A percentile compares a stretch with the other conserved stretches of the same genome.
Evolutionary conservation across 1,140 invertebrate species (phyloP).

Genomic region (Aphaenogaster rudis): DNA sequence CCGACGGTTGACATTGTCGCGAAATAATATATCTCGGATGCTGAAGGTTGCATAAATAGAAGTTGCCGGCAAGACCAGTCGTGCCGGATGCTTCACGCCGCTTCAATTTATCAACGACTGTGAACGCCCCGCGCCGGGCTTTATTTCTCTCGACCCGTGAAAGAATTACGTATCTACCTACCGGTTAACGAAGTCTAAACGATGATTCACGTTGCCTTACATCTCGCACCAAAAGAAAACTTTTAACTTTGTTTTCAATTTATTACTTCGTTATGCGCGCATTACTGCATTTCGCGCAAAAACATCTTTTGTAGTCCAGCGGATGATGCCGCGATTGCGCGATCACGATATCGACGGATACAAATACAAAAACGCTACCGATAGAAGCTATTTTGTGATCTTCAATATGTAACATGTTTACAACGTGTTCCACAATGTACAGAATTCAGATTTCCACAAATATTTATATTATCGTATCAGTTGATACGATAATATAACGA

Average conservation of each 20-base stretch:
- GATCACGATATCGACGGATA: background rate
- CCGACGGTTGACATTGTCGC: conserved; percentile 69
- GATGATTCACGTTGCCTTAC: conserved; percentile 64
- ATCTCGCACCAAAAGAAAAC: background rate
- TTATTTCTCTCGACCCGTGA: conserved; percentile 45
- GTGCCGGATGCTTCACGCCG: conserved; percentile 51
- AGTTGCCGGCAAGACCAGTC: conserved; percentile 52
- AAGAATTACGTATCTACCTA: conserved; percentile 44
- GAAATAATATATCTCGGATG: conserved; percentile 77
- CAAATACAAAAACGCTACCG: background rate
- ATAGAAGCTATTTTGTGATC: background rate
- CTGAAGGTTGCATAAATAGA: conserved; percentile 78
- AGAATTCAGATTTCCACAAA: conserved; percentile 22
- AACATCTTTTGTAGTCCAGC: background rate
- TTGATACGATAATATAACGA: conserved; percentile 22
- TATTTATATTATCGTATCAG: conserved; percentile 10
- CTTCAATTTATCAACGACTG: conserved; percentile 75
- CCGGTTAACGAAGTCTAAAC: conserved; percentile 74
- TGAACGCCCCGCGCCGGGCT: conserved; percentile 22
- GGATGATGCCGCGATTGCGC: background rate
- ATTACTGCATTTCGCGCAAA: background rate
- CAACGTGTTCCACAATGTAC: background rate
- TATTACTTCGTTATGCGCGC: conserved; percentile 7
- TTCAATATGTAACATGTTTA: background rate
- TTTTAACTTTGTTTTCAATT: conserved; percentile 11